Evolutionary conservation across 2,113 vertebrate genomes (phyloP).

Genomic region (Fulica atra): DNA sequence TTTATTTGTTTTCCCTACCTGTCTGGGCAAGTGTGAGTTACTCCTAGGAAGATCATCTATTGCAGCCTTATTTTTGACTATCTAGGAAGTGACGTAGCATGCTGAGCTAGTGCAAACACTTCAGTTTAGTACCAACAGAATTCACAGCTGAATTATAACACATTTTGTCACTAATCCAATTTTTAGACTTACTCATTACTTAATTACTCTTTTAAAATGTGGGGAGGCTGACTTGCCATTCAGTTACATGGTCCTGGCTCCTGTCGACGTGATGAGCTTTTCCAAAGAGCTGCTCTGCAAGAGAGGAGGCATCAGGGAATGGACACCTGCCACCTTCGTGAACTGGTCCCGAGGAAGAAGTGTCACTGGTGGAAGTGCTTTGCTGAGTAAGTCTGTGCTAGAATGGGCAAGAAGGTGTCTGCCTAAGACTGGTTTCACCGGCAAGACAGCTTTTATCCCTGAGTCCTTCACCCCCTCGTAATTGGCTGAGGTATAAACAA

Average conservation of each 20-base stretch:
- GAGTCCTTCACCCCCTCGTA: neutral
- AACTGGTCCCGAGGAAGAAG: neutral
- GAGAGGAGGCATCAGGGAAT: neutral
- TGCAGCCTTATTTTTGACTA: neutral
- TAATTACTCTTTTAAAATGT: neutral
- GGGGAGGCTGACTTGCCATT: neutral
- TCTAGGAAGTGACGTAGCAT: neutral
- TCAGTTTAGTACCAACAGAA: neutral
- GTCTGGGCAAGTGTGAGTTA: neutral
- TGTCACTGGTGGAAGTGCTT: neutral
- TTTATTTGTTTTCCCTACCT: neutral
- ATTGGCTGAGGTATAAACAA: neutral
- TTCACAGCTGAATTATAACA: neutral
- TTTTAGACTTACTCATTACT: neutral
- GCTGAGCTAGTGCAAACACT: neutral
- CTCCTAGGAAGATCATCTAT: neutral
- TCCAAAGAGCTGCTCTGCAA: neutral
- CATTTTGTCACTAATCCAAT: neutral
- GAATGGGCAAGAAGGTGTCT: neutral
- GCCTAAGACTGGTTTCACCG: neutral
- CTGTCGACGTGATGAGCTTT: neutral
- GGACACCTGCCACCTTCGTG: neutral
- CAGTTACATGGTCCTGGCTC: neutral
- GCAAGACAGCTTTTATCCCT: neutral
- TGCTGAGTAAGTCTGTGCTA: neutral